Conservation (phyloP, 2,797 vertebrate genomes). For the Pterois miles region DNA sequence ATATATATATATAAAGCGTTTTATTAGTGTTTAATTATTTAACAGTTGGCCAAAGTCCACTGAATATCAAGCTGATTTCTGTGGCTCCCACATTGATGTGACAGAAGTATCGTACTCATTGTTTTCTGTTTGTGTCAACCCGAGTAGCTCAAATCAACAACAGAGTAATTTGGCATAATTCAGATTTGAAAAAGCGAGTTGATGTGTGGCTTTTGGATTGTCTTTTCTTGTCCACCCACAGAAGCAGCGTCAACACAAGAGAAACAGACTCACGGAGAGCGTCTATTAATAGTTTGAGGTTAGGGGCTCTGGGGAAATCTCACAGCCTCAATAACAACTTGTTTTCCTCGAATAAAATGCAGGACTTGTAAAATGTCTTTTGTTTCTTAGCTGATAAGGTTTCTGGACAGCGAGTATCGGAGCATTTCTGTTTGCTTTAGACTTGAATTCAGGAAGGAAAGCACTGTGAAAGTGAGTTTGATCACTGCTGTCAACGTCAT, state of each 20-base stretch:
- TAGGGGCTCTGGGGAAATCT: conserved; percentile 70
- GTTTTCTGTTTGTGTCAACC: conserved; percentile 8
- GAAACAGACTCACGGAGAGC: conserved; percentile 65
- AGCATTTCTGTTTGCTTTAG: conserved; percentile 23
- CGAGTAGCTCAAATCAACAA: conserved; percentile 27
- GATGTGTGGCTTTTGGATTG: conserved; percentile 41
- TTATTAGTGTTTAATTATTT: conserved; percentile 9
- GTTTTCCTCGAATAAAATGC: conserved; percentile 71
- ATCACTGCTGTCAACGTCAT: conserved; percentile 30
- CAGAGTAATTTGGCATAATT: conserved; percentile 41
- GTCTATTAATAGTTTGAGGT: conserved; percentile 79
- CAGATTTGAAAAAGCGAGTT: background rate
- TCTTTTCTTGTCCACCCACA: conserved; percentile 71
- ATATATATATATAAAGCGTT: background rate
- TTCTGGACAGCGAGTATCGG: conserved; percentile 22
- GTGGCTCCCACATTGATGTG: background rate
- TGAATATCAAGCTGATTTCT: conserved; percentile 1
- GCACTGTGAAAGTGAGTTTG: conserved; percentile 14
- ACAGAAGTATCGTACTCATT: background rate
- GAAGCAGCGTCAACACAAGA: conserved; percentile 58
- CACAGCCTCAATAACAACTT: conserved; percentile 75
- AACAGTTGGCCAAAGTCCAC: background rate
- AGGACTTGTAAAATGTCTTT: conserved; percentile 58
- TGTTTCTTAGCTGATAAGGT: conserved; percentile 52
- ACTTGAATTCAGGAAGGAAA: conserved; percentile 16